These are phyloP conservation scores for Sphaerophoria taeniata DNA, from an alignment of 2,888 invertebrate genomes.

Conservation along the genomic window DNA sequence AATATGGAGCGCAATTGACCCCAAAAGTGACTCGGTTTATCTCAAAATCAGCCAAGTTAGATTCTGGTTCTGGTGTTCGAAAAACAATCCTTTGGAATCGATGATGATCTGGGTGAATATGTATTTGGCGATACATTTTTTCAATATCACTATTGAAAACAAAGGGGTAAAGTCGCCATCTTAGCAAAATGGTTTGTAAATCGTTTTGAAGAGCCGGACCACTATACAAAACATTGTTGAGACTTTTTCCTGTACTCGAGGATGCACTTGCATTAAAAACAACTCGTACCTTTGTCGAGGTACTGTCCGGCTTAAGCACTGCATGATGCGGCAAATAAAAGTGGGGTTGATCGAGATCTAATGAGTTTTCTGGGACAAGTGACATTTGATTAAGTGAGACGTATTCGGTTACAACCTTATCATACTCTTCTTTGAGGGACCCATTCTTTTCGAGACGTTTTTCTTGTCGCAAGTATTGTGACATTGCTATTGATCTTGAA, in stretches of 20 bases:
- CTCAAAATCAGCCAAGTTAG: slow-evolving; percentile 54
- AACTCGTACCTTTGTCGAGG: slow-evolving; percentile 16
- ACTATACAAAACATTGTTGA: slow-evolving; percentile 72
- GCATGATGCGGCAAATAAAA: slow-evolving; percentile 32
- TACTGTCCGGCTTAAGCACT: neutral
- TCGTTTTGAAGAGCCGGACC: slow-evolving; percentile 76
- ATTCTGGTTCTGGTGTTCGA: slow-evolving; percentile 30
- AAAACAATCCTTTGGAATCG: slow-evolving; percentile 74
- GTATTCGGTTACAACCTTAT: slow-evolving; percentile 1
- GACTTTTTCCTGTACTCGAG: slow-evolving; percentile 38
- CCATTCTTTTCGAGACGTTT: neutral
- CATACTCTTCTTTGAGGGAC: slow-evolving; percentile 4
- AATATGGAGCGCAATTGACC: slow-evolving; percentile 46
- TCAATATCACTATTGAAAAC: slow-evolving; percentile 76
- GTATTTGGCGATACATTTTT: slow-evolving; percentile 76
- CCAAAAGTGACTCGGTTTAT: slow-evolving; percentile 73
- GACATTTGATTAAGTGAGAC: slow-evolving; percentile 3
- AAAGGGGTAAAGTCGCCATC: slow-evolving; percentile 34
- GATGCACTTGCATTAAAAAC: slow-evolving; percentile 59
- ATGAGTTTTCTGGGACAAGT: neutral
- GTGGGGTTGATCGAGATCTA: neutral
- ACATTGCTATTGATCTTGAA: neutral
- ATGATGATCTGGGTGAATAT: slow-evolving; percentile 56
- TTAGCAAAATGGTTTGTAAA: slow-evolving; percentile 44
- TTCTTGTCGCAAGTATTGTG: slow-evolving; percentile 15